These are phyloP conservation scores for Sebastes vulpes DNA, from an alignment of 2,797 vertebrate genomes.

Conservation along the genomic window DNA sequence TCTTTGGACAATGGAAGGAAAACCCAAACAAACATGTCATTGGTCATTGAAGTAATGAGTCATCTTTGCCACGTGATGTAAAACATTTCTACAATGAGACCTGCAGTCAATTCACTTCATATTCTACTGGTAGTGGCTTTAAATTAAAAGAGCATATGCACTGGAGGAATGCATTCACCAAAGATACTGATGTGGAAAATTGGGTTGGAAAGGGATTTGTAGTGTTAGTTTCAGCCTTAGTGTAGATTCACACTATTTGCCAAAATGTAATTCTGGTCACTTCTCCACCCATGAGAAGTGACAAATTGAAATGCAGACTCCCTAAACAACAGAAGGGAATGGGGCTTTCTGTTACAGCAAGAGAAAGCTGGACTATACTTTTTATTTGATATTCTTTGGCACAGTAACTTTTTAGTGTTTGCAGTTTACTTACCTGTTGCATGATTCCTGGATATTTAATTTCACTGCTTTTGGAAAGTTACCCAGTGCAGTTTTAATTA, in stretches of 20 bases:
- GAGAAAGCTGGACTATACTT: neutral
- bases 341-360: neutral
- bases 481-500: neutral
- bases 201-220: conserved; percentile 39
- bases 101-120: neutral
- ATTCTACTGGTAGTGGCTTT: conserved; percentile 12
- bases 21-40: neutral
- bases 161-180: conserved; percentile 5
- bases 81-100: neutral
- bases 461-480: neutral
- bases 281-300: conserved; percentile 22
- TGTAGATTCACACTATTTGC: conserved; percentile 19
- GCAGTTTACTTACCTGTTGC: neutral
- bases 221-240: neutral
- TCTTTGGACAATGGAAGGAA: neutral
- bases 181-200: conserved; percentile 57
- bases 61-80: conserved; percentile 11
- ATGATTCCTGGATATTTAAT: neutral
- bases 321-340: neutral
- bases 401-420: neutral
- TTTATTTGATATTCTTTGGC: neutral
- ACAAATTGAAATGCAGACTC: conserved; percentile 25
- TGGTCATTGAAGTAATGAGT: neutral
- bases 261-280: conserved; percentile 27
- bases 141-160: conserved; percentile 33